A percentile compares a stretch with the other conserved stretches of the same genome.
Conservation (phyloP, 2,888 invertebrate species). For the Cabera pusaria region DNA sequence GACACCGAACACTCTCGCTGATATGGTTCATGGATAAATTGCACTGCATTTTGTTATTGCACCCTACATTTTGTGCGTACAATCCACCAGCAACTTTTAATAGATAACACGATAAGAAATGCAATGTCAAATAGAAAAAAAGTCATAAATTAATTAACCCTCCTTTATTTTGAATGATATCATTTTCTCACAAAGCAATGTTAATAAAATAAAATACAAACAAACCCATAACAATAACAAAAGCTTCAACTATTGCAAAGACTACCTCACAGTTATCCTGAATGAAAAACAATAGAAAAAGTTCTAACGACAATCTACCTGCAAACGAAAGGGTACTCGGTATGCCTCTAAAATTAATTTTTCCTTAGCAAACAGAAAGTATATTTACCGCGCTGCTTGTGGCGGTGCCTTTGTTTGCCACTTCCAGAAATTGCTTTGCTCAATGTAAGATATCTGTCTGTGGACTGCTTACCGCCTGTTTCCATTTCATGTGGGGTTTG, state of each 20-base stretch:
- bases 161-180: too few species aligned
- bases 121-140: too few species aligned
- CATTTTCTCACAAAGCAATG: too few species aligned
- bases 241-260: slow-evolving; percentile 3
- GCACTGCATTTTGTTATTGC: slow-evolving; percentile 22
- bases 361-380: slow-evolving; percentile 65
- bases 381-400: slow-evolving; percentile 68
- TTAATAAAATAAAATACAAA: slow-evolving; percentile 6
- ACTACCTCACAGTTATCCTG: slow-evolving; percentile 21
- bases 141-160: too few species aligned
- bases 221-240: slow-evolving; percentile 14
- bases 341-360: slow-evolving; percentile 57
- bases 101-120: too few species aligned
- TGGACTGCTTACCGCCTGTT: slow-evolving; percentile 42
- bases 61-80: slow-evolving; percentile 25
- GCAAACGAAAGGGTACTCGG: slow-evolving; percentile 32
- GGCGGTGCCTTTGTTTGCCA: slow-evolving; percentile 66
- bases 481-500: slow-evolving; percentile 30
- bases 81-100: too few species aligned
- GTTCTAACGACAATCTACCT: slow-evolving; percentile 28
- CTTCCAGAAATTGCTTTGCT: slow-evolving; percentile 61
- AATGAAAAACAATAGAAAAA: slow-evolving; percentile 23
- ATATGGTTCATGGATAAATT: slow-evolving; percentile 53
- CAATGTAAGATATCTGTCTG: slow-evolving; percentile 50
- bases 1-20: slow-evolving; percentile 50